Conservation (phyloP, 2,888 invertebrate genomes). For the Phytoseiulus persimilis region DNA sequence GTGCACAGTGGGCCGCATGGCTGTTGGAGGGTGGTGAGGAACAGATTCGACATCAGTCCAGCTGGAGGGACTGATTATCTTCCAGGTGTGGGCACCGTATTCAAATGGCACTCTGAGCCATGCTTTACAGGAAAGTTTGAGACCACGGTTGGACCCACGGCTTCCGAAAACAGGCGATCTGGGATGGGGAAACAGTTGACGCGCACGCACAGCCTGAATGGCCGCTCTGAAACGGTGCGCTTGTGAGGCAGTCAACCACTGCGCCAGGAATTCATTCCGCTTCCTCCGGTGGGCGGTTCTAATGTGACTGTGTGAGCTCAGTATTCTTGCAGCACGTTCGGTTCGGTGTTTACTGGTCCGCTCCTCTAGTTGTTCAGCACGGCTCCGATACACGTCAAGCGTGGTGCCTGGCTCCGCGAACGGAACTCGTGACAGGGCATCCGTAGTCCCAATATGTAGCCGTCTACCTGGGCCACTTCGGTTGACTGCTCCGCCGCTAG, state of each 20-base stretch:
- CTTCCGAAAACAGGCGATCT: neutral
- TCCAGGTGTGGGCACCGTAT: neutral
- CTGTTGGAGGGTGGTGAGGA: neutral
- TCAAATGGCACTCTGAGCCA: neutral
- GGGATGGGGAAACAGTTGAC: neutral
- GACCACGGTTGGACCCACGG: no score
- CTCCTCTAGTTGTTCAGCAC: neutral
- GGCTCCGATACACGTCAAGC: neutral
- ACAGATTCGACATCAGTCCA: neutral
- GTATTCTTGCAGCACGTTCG: neutral
- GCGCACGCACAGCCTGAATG: neutral
- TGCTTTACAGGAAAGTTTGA: no score
- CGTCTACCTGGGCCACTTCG: neutral
- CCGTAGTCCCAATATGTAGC: neutral
- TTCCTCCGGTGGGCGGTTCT: neutral
- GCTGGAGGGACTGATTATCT: neutral
- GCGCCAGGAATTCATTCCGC: neutral
- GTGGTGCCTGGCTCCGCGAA: neutral
- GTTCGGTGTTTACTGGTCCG: neutral
- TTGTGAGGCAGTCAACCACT: neutral
- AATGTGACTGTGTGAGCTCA: neutral
- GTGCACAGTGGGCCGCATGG: neutral
- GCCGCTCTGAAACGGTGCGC: neutral
- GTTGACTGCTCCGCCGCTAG: neutral
- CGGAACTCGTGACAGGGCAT: slow-evolving; percentile 5